A percentile compares a stretch with the other conserved stretches of the same genome.
Evolutionary conservation across 2,888 invertebrate species (phyloP).

Genomic region (Clostera curtula): DNA sequence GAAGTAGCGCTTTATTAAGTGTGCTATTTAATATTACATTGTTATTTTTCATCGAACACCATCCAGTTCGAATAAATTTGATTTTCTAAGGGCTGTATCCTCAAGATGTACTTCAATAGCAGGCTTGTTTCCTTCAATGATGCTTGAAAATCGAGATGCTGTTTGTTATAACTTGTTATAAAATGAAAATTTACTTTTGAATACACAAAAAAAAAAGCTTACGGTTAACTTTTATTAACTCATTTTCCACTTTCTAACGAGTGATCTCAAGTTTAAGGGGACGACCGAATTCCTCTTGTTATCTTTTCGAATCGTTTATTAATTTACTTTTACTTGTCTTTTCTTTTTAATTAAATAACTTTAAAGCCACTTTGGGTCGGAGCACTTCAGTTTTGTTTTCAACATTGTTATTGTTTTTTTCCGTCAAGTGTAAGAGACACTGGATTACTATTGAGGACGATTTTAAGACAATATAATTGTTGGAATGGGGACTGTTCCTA

Average conservation of each 20-base stretch:
- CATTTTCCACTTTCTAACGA: conserved; percentile 25
- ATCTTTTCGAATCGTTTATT: conserved; percentile 15
- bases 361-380: no score
- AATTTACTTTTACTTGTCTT: conserved; percentile 11
- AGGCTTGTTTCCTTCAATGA: conserved; percentile 28
- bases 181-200: conserved; percentile 22
- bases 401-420: no score
- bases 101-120: conserved; percentile 24
- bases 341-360: not conserved
- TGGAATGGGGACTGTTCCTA: no score
- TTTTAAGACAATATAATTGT: not conserved
- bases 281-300: conserved; percentile 14
- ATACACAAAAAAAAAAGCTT: conserved; percentile 24
- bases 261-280: conserved; percentile 10
- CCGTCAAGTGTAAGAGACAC: no score
- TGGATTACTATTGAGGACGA: no score
- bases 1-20: conserved; percentile 8
- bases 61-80: conserved; percentile 29
- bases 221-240: conserved; percentile 27
- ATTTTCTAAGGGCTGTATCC: conserved; percentile 21
- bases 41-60: conserved; percentile 17
- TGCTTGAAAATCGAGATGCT: conserved; percentile 30
- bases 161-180: no score
- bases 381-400: no score
- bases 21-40: conserved; percentile 11